A percentile compares a stretch with the other conserved stretches of the same genome.
Evolutionary conservation across 2,113 vertebrate genomes (phyloP).

Genomic region (Pollachius pollachius): DNA sequence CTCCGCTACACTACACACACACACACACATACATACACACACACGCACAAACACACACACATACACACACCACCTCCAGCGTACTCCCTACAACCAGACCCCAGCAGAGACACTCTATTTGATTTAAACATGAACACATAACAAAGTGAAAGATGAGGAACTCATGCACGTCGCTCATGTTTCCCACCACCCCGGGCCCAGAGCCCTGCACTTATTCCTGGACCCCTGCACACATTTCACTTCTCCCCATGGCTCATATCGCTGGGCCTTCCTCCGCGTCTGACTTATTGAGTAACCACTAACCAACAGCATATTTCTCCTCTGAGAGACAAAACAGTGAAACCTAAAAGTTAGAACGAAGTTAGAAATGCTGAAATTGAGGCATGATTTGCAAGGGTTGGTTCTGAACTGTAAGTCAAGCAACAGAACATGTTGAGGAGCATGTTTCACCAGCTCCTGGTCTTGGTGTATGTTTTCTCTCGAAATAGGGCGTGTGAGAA

Average conservation of each 20-base stretch:
- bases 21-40: too few species aligned
- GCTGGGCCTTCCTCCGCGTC: conserved; percentile 12
- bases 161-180: conserved; percentile 36
- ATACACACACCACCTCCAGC: conserved; percentile 2
- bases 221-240: conserved; percentile 28
- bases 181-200: conserved; percentile 36
- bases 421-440: background rate
- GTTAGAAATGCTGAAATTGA: background rate
- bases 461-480: conserved; percentile 3
- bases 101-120: conserved; percentile 51
- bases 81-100: conserved; percentile 32
- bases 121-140: conserved; percentile 58
- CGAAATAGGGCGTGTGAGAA: too few species aligned
- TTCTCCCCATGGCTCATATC: conserved; percentile 31
- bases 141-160: conserved; percentile 47
- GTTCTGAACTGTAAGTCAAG: background rate
- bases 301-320: background rate
- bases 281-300: conserved; percentile 3
- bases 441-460: background rate
- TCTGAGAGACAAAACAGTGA: background rate
- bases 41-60: too few species aligned
- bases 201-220: conserved; percentile 37
- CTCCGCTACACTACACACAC: background rate
- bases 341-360: background rate
- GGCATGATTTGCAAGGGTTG: too few species aligned